phyloP scores from a whole-genome alignment of 2,888 invertebrate genomes.

The Amblyjoppa proteus region DNA sequence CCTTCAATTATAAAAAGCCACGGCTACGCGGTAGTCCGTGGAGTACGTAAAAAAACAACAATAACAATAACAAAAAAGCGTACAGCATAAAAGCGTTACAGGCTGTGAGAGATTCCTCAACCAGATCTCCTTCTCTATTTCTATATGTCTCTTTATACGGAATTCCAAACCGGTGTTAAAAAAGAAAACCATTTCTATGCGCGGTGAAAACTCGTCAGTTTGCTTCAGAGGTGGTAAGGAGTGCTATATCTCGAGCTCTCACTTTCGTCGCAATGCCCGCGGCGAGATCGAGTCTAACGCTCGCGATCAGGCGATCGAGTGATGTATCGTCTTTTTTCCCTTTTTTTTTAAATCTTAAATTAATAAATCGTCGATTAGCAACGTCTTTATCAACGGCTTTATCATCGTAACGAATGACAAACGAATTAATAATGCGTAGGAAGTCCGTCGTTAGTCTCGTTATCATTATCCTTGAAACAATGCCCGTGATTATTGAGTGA shows the following conservation, averaged over 20 bases:
- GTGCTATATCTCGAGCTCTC: constrained; percentile 58
- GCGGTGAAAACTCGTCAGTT: constrained; percentile 46
- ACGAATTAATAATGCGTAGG: constrained; percentile 29
- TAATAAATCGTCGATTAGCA: constrained; percentile 50
- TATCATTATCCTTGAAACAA: constrained; percentile 41
- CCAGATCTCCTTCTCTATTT: constrained; percentile 9
- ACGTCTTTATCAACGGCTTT: constrained; percentile 42
- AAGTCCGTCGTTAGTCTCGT: constrained; percentile 36
- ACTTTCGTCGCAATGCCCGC: constrained; percentile 49
- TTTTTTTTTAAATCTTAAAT: background rate
- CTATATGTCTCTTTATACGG: constrained; percentile 39
- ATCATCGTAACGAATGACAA: constrained; percentile 44
- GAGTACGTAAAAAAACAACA: constrained; percentile 3
- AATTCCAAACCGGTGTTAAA: constrained; percentile 34
- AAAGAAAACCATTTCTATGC: constrained; percentile 48
- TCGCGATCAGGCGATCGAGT: background rate
- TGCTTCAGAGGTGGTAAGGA: constrained; percentile 49
- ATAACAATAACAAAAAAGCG: constrained; percentile 22
- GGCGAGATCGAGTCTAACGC: background rate
- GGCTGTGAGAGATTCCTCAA: constrained; percentile 21
- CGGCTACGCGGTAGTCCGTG: background rate
- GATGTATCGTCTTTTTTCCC: constrained; percentile 11
- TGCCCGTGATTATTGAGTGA: constrained; percentile 31
- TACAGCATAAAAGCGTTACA: constrained; percentile 16
- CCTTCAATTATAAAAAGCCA: constrained; percentile 31